Conservation (phyloP, 2,113 vertebrate genomes). For the Poicephalus meyeri region DNA sequence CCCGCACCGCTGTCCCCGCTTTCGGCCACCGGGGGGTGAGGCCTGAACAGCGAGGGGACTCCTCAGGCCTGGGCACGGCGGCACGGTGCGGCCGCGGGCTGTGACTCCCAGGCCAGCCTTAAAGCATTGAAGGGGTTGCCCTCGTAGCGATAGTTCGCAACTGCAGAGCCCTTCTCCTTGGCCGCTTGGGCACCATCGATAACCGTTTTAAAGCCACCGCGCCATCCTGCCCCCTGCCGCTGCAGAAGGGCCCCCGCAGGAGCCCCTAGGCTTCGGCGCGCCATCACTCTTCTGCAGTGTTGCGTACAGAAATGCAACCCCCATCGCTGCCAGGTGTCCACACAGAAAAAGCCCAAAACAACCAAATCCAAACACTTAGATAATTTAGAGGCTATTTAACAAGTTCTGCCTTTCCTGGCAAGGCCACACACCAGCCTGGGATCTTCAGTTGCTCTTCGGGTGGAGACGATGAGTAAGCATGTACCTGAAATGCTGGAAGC, state of each 20-base stretch:
- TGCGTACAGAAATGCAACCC: rapidly evolving
- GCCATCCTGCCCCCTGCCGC: background rate
- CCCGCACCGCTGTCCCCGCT: too few species aligned
- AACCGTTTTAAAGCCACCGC: rapidly evolving
- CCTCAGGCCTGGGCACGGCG: too few species aligned
- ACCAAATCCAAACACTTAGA: rapidly evolving
- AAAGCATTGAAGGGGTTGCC: background rate
- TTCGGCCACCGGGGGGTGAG: background rate
- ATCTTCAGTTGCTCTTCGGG: rapidly evolving
- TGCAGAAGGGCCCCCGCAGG: background rate
- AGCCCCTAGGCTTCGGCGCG: rapidly evolving
- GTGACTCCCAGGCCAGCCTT: background rate
- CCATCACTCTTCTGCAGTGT: rapidly evolving
- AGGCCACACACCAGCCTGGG: rapidly evolving
- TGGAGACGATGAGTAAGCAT: background rate
- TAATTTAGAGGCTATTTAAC: background rate
- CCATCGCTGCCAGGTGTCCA: background rate
- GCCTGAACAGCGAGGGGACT: background rate
- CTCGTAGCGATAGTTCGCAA: background rate
- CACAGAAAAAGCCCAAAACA: background rate
- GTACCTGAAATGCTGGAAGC: background rate
- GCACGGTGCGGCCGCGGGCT: background rate
- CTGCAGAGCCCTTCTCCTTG: too few species aligned
- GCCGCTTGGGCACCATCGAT: rapidly evolving
- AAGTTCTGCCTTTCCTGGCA: background rate